Conservation (phyloP, 2,888 invertebrate species). For the Melanostoma mellinum region DNA sequence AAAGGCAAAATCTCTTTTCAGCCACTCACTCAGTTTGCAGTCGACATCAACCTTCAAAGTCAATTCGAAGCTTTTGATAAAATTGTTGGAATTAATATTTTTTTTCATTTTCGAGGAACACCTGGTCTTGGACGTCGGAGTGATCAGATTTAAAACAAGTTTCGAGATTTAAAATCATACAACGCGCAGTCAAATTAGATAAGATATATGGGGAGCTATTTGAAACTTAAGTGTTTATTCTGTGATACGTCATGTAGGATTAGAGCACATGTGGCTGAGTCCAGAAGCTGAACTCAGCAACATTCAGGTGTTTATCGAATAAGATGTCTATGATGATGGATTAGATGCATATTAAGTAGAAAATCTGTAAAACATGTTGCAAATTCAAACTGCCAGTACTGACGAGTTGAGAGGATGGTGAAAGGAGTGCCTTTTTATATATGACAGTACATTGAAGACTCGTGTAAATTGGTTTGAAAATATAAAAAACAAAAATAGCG, state of each 20-base stretch:
- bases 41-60: background rate
- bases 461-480: too few relatives aligned
- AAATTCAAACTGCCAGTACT: too few relatives aligned
- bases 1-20: background rate
- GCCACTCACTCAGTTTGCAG: background rate
- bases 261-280: conserved; percentile 20
- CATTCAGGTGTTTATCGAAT: conserved; percentile 27
- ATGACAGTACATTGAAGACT: too few relatives aligned
- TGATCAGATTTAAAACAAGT: conserved; percentile 17
- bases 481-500: too few relatives aligned
- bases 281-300: conserved; percentile 4
- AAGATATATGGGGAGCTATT: conserved; percentile 28
- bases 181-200: conserved; percentile 11
- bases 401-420: too few relatives aligned
- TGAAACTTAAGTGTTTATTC: conserved; percentile 32
- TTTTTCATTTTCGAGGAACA: conserved; percentile 7
- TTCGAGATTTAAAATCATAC: background rate
- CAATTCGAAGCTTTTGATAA: background rate
- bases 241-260: conserved; percentile 38
- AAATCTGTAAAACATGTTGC: too few relatives aligned
- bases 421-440: too few relatives aligned
- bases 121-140: conserved; percentile 13
- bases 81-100: conserved; percentile 8
- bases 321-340: conserved; percentile 29
- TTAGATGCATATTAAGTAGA: background rate